Evolutionary conservation across 1,140 invertebrate genomes (phyloP), one percentile per base, ranked within the genome.

Genomic region (Ceratosolen solmsi): DNA sequence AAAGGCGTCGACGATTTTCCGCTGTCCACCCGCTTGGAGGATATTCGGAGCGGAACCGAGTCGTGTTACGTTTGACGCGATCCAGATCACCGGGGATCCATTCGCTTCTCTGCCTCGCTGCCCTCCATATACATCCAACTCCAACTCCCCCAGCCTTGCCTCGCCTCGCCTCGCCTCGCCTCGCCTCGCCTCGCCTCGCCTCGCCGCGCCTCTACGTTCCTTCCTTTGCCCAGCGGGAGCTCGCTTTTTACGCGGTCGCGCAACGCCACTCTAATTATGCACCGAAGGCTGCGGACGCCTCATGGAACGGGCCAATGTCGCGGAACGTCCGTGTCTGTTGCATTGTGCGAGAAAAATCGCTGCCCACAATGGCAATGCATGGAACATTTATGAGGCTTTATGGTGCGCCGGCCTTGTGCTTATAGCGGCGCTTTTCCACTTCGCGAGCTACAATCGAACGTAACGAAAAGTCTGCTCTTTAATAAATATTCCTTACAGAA

Each of bases 31-130:
- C 5, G 51, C 20, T 3, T n/a, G 13, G 13, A 13, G 33, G 27
- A 80, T 27, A 86, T 86, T 88, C 84, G 85, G 86, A 88, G 87
- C 86, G 86, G 87, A 88, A 88, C 86, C 82, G 71, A 78, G 80
- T 80, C n/a, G n/a, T 83, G 77, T 84, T 83, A 85, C 74, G 82
- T 84, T 84, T 84, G 82, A 84, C 77, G 79, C 82, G 83, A 84
- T 85, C 81, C 83, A 84, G 78, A 85, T 84, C 83, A 72, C 78
- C 79, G 82, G 80, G 75, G 58, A 84, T 58, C 68, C 71, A 65
- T 60, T 75, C 74, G 77, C 58, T 80, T 46, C 79, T 60, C 68
- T 75, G 74, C 33, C 8, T 54, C 36, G 27, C n/a, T 33, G n/a
- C n/a, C 41, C n/a, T 41, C n/a, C n/a, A n/a, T n/a, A n/a, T n/a